These are phyloP conservation scores for Buathra laborator DNA, from an alignment of 2,888 invertebrate genomes.

Conservation along the genomic window DNA sequence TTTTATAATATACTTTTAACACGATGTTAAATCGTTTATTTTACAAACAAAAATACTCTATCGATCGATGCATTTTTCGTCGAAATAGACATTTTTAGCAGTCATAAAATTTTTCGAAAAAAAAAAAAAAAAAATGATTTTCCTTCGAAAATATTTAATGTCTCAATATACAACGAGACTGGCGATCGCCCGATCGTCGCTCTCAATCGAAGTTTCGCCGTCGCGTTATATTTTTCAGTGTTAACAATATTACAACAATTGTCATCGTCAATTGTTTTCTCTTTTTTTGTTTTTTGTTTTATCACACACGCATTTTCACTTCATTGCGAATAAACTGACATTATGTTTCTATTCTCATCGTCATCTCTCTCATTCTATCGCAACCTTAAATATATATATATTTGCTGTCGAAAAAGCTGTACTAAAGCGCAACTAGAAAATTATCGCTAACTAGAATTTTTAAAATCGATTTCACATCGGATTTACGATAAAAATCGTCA, in stretches of 20 bases:
- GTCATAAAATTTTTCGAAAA: constrained; percentile 8
- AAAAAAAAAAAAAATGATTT: constrained; percentile 12
- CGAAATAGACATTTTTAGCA: background rate
- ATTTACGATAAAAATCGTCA: constrained; percentile 26
- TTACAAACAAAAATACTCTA: background rate
- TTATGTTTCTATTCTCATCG: constrained; percentile 27
- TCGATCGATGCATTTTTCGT: background rate
- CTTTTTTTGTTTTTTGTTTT: constrained; percentile 26
- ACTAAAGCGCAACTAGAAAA: constrained; percentile 50
- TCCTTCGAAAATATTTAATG: background rate
- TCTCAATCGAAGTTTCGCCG: constrained; percentile 52
- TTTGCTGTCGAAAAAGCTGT: constrained; percentile 43
- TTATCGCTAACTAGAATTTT: constrained; percentile 33
- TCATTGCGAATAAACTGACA: constrained; percentile 29
- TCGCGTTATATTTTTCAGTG: constrained; percentile 14
- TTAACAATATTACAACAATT: constrained; percentile 44
- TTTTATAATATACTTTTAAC: constrained; percentile 31
- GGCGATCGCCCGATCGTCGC: constrained; percentile 60
- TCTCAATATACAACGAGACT: background rate
- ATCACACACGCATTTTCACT: constrained; percentile 43
- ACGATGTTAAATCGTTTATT: background rate
- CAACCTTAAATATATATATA: constrained; percentile 46
- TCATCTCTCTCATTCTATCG: constrained; percentile 19
- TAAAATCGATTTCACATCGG: constrained; percentile 31
- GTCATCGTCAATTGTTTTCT: constrained; percentile 27